A percentile compares a stretch with the other conserved stretches of the same genome.
Conservation (phyloP, 92 coral and sea anemone genomes). For the Porites rus region DNA sequence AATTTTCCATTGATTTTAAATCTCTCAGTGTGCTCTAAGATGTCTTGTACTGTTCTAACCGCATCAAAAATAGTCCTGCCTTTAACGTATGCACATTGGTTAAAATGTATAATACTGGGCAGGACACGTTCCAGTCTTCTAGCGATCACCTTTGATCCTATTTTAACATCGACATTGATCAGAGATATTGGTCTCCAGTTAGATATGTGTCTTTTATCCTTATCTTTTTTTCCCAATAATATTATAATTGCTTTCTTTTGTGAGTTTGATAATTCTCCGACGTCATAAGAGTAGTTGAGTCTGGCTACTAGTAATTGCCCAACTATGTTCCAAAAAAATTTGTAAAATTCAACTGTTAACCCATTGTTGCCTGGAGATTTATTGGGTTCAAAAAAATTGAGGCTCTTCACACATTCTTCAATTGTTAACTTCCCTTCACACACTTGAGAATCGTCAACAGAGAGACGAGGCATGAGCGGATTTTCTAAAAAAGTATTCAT, state of each 20-base stretch:
- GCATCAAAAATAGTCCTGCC: constrained; percentile 33
- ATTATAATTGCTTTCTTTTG: constrained; percentile 22
- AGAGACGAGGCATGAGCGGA: constrained; percentile 29
- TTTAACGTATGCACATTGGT: too few species aligned
- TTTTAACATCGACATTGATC: too few species aligned
- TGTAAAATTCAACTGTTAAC: constrained; percentile 61
- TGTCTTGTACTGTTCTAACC: constrained; percentile 19
- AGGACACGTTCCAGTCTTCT: too few species aligned
- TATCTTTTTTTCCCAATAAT: background rate
- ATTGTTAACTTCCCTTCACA: constrained; percentile 41
- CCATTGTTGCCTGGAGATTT: constrained; percentile 64
- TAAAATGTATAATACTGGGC: too few species aligned
- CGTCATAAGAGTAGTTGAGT: constrained; percentile 1
- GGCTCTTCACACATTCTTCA: constrained; percentile 33
- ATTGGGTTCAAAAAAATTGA: constrained; percentile 12
- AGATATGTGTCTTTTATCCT: too few species aligned
- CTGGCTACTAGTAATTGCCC: background rate
- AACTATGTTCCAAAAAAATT: constrained; percentile 34
- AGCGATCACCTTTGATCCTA: too few species aligned
- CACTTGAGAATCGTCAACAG: constrained; percentile 1
- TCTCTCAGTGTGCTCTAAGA: constrained; percentile 6
- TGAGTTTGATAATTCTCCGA: background rate
- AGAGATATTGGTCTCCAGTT: constrained; percentile 17
- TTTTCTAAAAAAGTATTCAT: constrained; percentile 9
- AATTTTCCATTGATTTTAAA: constrained; percentile 10